These are phyloP conservation scores for Rhagoletis pomonella DNA, from an alignment of 1,140 invertebrate species.

Conservation along the genomic window DNA sequence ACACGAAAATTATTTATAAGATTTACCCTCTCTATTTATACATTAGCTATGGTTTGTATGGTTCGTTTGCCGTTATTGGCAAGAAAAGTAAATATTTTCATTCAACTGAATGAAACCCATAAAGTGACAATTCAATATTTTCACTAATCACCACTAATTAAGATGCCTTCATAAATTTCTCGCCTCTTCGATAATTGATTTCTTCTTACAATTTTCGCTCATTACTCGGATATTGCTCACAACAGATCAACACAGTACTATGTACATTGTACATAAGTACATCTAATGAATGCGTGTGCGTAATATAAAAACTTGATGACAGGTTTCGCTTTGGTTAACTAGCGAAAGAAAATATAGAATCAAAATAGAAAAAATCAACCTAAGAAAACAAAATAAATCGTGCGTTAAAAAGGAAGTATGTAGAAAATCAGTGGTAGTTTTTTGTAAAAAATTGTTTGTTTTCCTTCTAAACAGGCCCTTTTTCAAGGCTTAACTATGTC, in stretches of 20 bases:
- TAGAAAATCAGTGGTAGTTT: no score
- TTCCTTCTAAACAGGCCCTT: no score
- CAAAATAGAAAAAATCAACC: not conserved
- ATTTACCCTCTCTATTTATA: not conserved
- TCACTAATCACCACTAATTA: conserved; percentile 47
- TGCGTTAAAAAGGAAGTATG: no score
- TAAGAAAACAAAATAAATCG: not conserved
- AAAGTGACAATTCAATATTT: conserved; percentile 46
- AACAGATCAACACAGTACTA: no score
- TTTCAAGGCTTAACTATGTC: no score
- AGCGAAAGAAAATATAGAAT: not conserved
- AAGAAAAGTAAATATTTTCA: not conserved
- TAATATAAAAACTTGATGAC: not conserved
- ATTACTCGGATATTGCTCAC: not conserved
- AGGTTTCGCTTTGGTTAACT: not conserved
- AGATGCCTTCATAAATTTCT: conserved; percentile 36
- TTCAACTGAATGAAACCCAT: conserved; percentile 39
- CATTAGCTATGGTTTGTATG: not conserved
- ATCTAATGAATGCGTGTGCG: not conserved
- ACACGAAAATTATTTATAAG: not conserved
- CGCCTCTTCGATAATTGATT: conserved; percentile 39
- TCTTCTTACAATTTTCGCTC: conserved; percentile 31
- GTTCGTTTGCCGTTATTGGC: not conserved
- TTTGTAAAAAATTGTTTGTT: no score
- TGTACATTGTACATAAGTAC: not conserved